These are phyloP conservation scores for Rattus rattus DNA, from an alignment of 2,113 vertebrate species.

Conservation along the genomic window DNA sequence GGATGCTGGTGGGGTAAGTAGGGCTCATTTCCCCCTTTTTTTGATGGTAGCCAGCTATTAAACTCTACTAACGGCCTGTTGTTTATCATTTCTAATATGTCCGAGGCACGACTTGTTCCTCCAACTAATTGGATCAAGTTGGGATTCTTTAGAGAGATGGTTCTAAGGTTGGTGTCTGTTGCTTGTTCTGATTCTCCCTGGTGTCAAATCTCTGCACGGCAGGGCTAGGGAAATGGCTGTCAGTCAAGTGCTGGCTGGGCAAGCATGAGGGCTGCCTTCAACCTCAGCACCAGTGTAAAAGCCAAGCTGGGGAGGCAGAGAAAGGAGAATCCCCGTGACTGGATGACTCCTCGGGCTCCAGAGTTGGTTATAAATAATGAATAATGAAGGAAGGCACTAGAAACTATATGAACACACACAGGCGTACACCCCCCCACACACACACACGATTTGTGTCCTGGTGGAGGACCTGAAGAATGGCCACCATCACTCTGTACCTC, in stretches of 20 bases:
- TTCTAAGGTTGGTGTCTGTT: background rate
- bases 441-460: background rate
- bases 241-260: background rate
- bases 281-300: too few species aligned
- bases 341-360: background rate
- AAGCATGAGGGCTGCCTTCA: background rate
- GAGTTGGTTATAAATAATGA: background rate
- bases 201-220: background rate
- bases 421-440: background rate
- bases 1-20: background rate
- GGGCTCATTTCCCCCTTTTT: background rate
- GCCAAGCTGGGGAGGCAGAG: background rate
- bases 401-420: background rate
- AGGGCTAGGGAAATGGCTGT: background rate
- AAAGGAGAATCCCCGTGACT: background rate
- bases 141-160: background rate
- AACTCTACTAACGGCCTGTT: background rate
- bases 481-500: background rate
- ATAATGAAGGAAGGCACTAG: too few species aligned
- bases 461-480: background rate
- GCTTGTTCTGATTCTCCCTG: background rate
- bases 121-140: background rate
- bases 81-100: background rate
- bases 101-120: background rate
- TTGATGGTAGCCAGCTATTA: background rate